Evolutionary conservation across 2,113 vertebrate genomes (phyloP).

Genomic region (Bucco capensis): DNA sequence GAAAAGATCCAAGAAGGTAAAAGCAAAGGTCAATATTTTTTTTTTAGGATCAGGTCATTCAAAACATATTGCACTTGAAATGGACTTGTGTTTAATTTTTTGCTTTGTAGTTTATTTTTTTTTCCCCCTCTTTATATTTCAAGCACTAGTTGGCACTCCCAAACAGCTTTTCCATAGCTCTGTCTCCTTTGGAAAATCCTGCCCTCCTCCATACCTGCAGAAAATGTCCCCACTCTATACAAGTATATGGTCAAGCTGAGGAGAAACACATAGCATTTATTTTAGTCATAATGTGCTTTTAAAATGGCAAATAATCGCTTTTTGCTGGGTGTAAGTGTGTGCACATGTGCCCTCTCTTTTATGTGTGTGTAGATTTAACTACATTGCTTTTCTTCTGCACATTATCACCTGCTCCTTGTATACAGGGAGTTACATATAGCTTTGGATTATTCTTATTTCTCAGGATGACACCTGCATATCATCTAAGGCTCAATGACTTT

Average conservation of each 20-base stretch:
- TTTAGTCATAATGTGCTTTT: not conserved
- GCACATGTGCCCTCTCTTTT: too few relatives aligned
- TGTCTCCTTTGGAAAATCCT: not conserved
- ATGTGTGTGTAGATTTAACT: not conserved
- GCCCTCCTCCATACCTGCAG: not conserved
- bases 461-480: not conserved
- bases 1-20: not conserved
- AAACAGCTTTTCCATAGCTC: not conserved
- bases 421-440: accelerated
- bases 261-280: not conserved
- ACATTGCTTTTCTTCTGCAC: not conserved
- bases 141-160: not conserved
- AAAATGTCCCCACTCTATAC: not conserved
- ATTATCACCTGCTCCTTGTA: not conserved
- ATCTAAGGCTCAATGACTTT: not conserved
- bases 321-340: not conserved
- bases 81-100: not conserved
- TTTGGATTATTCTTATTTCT: not conserved
- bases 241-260: not conserved
- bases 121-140: not conserved
- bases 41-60: not conserved
- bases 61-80: not conserved
- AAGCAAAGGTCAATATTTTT: not conserved
- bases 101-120: not conserved
- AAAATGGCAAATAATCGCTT: not conserved